These are phyloP conservation scores for Mesoclemmys tuberculata DNA, from an alignment of 2,113 vertebrate species.

Conservation along the genomic window DNA sequence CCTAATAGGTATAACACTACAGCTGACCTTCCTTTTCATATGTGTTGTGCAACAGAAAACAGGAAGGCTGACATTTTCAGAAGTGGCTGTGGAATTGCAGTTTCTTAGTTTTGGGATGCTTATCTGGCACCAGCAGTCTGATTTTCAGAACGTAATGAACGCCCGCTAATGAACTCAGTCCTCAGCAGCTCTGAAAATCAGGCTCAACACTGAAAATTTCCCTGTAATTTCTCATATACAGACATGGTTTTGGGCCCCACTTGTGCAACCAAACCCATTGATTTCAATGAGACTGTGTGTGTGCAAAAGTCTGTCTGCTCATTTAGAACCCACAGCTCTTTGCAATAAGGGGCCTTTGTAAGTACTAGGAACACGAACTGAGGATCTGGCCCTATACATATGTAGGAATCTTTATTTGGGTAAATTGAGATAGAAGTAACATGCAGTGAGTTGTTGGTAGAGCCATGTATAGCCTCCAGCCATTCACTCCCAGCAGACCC, in stretches of 20 bases:
- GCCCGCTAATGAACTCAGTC: background rate
- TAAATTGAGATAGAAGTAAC: background rate
- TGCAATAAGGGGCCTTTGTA: background rate
- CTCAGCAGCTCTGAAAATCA: background rate
- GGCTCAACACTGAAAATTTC: background rate
- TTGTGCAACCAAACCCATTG: background rate
- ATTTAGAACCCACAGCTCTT: background rate
- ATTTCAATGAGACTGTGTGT: background rate
- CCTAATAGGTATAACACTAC: slow-evolving; percentile 27
- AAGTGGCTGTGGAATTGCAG: background rate
- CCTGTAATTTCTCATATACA: background rate
- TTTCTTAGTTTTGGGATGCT: background rate
- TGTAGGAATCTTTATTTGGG: background rate
- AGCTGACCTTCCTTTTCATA: slow-evolving; percentile 40
- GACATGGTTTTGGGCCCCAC: background rate
- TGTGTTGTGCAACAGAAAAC: slow-evolving; percentile 54
- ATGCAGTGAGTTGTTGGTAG: background rate
- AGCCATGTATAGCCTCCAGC: background rate
- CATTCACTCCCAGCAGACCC: background rate
- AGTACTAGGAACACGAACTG: background rate
- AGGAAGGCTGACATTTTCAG: slow-evolving; percentile 20
- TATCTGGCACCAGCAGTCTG: background rate
- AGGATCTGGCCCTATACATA: background rate
- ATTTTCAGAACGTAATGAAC: background rate
- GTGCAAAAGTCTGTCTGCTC: background rate